Percentiles rank a stretch among this genome's conserved stretches.
Evolutionary conservation across 2,888 invertebrate genomes (phyloP).

Genomic region (Deladenus siricidicola): DNA sequence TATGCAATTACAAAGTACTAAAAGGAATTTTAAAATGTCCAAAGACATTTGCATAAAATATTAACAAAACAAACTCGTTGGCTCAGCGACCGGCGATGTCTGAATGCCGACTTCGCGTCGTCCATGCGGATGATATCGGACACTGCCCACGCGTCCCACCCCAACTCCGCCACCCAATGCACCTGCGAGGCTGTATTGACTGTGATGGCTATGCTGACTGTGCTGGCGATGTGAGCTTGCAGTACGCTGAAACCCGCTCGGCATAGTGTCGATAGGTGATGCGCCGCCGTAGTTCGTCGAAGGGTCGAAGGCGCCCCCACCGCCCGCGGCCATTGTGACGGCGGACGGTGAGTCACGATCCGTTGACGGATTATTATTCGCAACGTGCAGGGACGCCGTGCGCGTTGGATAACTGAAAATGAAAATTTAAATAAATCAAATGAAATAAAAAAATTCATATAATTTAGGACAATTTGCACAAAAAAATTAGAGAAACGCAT

Average conservation of each 20-base stretch:
- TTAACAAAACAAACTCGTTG: no score
- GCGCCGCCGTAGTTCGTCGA: not conserved
- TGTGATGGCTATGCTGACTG: not conserved
- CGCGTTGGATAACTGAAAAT: conserved; percentile 29
- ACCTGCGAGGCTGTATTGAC: not conserved
- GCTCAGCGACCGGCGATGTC: not conserved
- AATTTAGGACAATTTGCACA: not conserved
- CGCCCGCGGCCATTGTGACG: not conserved
- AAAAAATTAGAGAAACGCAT: not conserved
- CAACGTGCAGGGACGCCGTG: conserved; percentile 35
- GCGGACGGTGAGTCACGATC: not conserved
- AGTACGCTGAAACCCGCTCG: not conserved
- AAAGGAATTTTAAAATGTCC: no score
- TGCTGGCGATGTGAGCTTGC: not conserved
- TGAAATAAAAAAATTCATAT: not conserved
- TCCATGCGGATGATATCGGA: not conserved
- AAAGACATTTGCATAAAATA: no score
- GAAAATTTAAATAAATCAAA: not conserved
- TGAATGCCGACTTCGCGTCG: not conserved
- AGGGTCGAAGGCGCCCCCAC: not conserved
- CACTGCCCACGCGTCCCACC: not conserved
- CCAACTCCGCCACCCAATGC: not conserved
- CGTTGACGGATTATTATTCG: conserved; percentile 18
- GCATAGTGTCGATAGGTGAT: not conserved
- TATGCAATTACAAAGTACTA: not conserved